Evolutionary conservation across 2,888 invertebrate species (phyloP), one percentile per base, ranked within the genome.

Genomic region (Dione juno): DNA sequence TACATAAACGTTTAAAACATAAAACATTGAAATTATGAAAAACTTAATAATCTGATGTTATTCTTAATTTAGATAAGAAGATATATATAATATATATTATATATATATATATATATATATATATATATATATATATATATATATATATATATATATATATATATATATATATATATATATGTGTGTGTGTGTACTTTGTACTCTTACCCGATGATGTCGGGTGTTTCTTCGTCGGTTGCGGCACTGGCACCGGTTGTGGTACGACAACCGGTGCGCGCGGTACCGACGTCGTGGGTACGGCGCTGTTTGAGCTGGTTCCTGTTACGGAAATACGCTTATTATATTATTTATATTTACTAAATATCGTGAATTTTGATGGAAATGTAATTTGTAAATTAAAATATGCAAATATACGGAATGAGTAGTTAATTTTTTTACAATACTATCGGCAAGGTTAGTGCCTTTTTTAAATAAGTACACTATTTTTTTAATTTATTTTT

Each of bases 151-250:
- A n/a, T n/a, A n/a, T n/a, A n/a, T n/a, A n/a, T n/a, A n/a, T n/a
- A n/a, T n/a, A n/a, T n/a, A n/a, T n/a, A n/a, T n/a, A n/a, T n/a
- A n/a, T n/a, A n/a, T n/a, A n/a, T n/a, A n/a, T n/a, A n/a, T n/a
- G n/a, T n/a, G n/a, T n/a, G n/a, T n/a, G n/a, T n/a, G n/a, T n/a
- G n/a, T n/a, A 50, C 14, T 52, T 37, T 50, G 14, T 35, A 14
- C 40, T 66, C 80, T 83, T 77, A 92, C 92, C 89, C 75, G 92
- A 90, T 78, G 92, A 89, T 74, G 88, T 87, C 67, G 89, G 88
- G 75, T 88, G 85, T 73, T 85, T 85, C 76, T 77, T 78, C 37
- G 76, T 72, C 53, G 77, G 76, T 69, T 77, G 75, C 66, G 76
- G 77, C 61, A 75, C 74, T 45, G 75, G 71, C 53, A 70, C 74